Percentiles rank a stretch among this genome's conserved stretches.
These are phyloP conservation scores for Cossypha polioptera DNA, from an alignment of 2,797 vertebrate genomes.

Conservation along the genomic window DNA sequence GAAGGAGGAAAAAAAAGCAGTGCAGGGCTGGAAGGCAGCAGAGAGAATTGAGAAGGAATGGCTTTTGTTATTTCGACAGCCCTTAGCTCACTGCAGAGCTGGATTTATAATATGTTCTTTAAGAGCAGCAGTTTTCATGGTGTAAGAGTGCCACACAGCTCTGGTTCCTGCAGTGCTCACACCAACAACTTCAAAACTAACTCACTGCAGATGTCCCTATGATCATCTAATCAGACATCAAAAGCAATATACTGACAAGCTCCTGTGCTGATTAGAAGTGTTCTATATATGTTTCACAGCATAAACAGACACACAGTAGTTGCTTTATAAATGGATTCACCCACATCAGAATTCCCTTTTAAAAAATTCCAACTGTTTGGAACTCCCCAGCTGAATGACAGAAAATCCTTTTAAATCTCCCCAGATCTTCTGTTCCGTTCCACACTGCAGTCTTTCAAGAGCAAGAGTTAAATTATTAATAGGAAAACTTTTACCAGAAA, in stretches of 20 bases:
- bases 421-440: background rate
- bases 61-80: conserved; percentile 53
- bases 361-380: conserved; percentile 33
- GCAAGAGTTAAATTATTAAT: conserved; percentile 11
- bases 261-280: conserved; percentile 68
- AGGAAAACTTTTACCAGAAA: background rate
- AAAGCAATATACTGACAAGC: conserved; percentile 71
- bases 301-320: conserved; percentile 58
- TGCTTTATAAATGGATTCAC: conserved; percentile 71
- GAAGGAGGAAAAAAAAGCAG: background rate
- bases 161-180: conserved; percentile 57
- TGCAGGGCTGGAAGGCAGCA: background rate
- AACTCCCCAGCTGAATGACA: conserved; percentile 29
- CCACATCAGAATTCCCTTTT: conserved; percentile 64
- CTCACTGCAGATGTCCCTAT: conserved; percentile 76
- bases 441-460: background rate
- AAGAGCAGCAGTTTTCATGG: conserved; percentile 35
- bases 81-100: conserved; percentile 22
- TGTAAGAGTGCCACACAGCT: conserved; percentile 62
- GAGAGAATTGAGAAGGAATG: conserved; percentile 25
- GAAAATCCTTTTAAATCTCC: conserved; percentile 24
- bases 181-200: conserved; percentile 75
- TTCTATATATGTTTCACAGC: conserved; percentile 50
- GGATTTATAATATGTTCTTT: conserved; percentile 8
- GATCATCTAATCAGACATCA: conserved; percentile 80